These are phyloP conservation scores for Drosophila cognata DNA, from an alignment of 2,888 invertebrate genomes.

Conservation along the genomic window DNA sequence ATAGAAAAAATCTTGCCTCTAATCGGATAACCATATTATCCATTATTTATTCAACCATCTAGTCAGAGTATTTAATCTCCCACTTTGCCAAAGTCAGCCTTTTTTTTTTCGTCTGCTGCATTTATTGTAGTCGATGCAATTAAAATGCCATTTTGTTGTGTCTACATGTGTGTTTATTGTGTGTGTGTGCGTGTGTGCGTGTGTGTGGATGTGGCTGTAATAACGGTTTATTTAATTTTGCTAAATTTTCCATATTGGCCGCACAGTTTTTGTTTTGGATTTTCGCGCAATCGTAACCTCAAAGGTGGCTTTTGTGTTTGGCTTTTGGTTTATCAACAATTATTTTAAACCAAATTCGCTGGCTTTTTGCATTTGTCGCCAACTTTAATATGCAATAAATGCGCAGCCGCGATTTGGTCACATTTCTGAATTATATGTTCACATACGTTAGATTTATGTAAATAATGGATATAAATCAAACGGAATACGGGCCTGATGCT, in stretches of 20 bases:
- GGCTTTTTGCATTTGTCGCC: slow-evolving; percentile 59
- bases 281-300: slow-evolving; percentile 62
- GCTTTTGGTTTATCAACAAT: slow-evolving; percentile 68
- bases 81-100: neutral
- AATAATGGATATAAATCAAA: slow-evolving; percentile 13
- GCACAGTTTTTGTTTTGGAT: slow-evolving; percentile 52
- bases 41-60: neutral
- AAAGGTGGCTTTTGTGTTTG: slow-evolving; percentile 78
- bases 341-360: slow-evolving; percentile 55
- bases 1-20: neutral
- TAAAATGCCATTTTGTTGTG: slow-evolving; percentile 67
- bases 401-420: slow-evolving; percentile 62
- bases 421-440: slow-evolving; percentile 41
- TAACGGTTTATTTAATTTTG: slow-evolving; percentile 64
- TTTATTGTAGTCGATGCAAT: slow-evolving; percentile 60
- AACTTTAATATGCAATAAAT: slow-evolving; percentile 23
- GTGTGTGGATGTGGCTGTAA: slow-evolving; percentile 26
- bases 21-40: neutral
- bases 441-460: slow-evolving; percentile 1
- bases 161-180: slow-evolving; percentile 6
- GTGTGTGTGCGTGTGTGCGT: slow-evolving; percentile 9
- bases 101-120: slow-evolving; percentile 10
- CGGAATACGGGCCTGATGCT: neutral
- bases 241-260: slow-evolving; percentile 62
- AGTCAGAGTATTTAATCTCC: slow-evolving; percentile 28